Conservation (phyloP, 2,113 vertebrate genomes). For the Typhlomys cinereus region DNA sequence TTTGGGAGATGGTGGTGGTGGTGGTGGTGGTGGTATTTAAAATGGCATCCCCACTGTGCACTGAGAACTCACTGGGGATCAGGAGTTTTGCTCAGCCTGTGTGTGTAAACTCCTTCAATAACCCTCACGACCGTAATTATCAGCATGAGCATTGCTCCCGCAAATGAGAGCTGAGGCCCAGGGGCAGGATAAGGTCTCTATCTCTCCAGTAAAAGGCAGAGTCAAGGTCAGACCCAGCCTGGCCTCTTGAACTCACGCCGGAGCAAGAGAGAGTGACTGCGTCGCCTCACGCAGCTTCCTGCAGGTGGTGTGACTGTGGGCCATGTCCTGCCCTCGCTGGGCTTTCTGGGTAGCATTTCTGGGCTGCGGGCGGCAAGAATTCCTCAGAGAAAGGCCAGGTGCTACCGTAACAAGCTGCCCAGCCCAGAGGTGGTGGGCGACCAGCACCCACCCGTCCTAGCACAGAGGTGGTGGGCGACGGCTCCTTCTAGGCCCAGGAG, state of each 20-base stretch:
- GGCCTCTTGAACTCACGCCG: neutral
- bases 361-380: neutral
- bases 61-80: neutral
- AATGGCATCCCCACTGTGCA: neutral
- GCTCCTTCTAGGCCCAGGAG: neutral
- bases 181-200: neutral
- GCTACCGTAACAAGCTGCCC: neutral
- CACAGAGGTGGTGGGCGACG: neutral
- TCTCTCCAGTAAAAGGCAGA: neutral
- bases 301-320: neutral
- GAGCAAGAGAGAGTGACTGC: neutral
- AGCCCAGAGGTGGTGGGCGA: no score
- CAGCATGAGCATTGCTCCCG: neutral
- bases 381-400: neutral
- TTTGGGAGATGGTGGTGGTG: neutral
- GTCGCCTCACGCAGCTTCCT: slow-evolving; percentile 14
- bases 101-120: neutral
- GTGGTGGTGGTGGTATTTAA: neutral
- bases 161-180: neutral
- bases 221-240: neutral
- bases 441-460: neutral
- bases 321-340: neutral
- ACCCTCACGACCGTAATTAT: neutral
- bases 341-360: neutral
- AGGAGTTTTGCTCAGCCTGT: neutral